phyloP scores from a whole-genome alignment of 2,888 invertebrate species.

The Thera britannica region DNA sequence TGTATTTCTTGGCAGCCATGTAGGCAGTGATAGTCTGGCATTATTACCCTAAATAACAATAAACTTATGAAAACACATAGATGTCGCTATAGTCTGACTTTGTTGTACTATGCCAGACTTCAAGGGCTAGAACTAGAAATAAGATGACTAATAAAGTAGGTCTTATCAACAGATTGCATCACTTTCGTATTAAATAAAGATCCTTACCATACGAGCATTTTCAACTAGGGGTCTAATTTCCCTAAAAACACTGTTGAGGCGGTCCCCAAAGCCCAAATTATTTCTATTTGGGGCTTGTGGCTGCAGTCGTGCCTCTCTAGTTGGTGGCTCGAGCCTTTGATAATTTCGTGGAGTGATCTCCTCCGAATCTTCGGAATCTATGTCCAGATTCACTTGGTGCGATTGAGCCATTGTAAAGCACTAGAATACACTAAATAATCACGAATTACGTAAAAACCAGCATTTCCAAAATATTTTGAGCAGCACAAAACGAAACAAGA shows the following conservation, averaged over 20 bases:
- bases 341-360: conserved; percentile 63
- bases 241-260: conserved; percentile 80
- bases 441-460: conserved; percentile 24
- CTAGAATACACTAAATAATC: conserved; percentile 12
- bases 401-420: conserved; percentile 66
- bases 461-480: conserved; percentile 54
- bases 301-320: conserved; percentile 57
- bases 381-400: conserved; percentile 75
- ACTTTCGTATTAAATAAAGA: conserved; percentile 25
- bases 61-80: no score
- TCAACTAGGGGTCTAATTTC: conserved; percentile 88
- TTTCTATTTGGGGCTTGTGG: conserved; percentile 56
- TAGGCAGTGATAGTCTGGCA: conserved; percentile 73
- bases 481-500: not conserved
- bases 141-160: conserved; percentile 31
- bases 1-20: conserved; percentile 73
- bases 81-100: not conserved
- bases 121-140: not conserved
- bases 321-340: conserved; percentile 60
- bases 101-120: not conserved
- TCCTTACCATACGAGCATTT: conserved; percentile 83
- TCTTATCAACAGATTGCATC: conserved; percentile 41
- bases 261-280: conserved; percentile 67
- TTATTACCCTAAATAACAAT: conserved; percentile 67
- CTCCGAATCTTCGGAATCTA: conserved; percentile 66